These are phyloP conservation scores for Rhyacichthys aspro DNA, from an alignment of 2,797 vertebrate genomes.

Conservation along the genomic window DNA sequence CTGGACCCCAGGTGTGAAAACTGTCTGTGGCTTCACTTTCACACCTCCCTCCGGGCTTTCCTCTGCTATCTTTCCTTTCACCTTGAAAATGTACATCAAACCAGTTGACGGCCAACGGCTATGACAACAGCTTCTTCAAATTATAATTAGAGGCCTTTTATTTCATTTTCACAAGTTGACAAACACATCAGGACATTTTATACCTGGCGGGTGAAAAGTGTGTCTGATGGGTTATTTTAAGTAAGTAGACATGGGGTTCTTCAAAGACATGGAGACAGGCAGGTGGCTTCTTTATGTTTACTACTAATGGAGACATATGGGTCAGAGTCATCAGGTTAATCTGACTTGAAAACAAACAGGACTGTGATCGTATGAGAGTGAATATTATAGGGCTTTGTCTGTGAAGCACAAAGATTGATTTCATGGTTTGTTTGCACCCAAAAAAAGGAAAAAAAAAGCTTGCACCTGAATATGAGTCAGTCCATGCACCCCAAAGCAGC, in stretches of 20 bases:
- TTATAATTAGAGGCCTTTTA: conserved; percentile 10
- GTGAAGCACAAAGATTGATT: neutral
- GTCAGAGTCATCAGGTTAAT: no score
- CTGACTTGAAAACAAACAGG: neutral
- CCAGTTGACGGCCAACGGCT: conserved; percentile 8
- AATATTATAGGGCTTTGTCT: neutral
- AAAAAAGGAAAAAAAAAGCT: neutral
- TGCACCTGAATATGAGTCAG: neutral
- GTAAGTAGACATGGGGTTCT: neutral
- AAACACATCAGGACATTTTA: conserved; percentile 1
- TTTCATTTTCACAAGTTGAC: neutral
- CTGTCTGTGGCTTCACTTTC: conserved; percentile 14
- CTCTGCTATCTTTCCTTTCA: conserved; percentile 14
- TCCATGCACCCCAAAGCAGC: neutral
- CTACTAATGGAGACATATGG: neutral
- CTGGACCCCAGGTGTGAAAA: conserved; percentile 55
- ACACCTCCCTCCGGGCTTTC: neutral
- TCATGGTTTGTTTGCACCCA: neutral
- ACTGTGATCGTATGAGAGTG: no score
- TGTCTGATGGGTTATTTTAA: conserved; percentile 5
- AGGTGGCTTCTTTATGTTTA: neutral
- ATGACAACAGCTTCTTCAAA: neutral
- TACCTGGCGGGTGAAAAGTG: conserved; percentile 1
- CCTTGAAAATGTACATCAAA: conserved; percentile 9
- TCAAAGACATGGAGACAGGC: neutral